Conservation (phyloP, 2,888 invertebrate species). For the Caenorhabditis zanzibari region DNA sequence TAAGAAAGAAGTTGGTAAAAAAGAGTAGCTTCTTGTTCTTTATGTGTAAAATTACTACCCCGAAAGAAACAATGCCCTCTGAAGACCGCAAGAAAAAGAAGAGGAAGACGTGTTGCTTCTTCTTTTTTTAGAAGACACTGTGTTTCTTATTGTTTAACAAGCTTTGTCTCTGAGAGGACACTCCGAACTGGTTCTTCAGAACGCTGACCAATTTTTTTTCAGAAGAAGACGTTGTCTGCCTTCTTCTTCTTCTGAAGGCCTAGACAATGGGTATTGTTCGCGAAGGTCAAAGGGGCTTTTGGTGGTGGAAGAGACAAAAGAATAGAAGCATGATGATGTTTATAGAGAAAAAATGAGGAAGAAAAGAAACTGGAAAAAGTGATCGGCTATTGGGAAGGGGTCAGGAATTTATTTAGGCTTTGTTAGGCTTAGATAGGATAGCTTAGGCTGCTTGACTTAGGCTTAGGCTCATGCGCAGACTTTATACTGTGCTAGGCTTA, state of each 20-base stretch:
- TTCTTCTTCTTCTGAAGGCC: slow-evolving; percentile 3
- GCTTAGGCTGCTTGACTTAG: too few species aligned
- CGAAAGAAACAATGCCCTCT: slow-evolving; percentile 30
- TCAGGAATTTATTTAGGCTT: too few species aligned
- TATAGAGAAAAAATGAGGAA: not conserved
- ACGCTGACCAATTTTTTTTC: slow-evolving; percentile 19
- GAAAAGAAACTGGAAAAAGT: not conserved
- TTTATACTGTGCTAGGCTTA: too few species aligned
- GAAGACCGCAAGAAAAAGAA: not conserved
- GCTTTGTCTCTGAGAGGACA: slow-evolving; percentile 18
- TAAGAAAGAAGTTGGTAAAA: slow-evolving; percentile 41
- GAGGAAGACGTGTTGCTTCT: not conserved
- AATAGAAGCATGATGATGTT: not conserved
- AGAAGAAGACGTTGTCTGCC: not conserved
- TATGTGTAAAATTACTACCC: slow-evolving; percentile 51
- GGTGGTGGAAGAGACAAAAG: not conserved
- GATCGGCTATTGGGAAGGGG: too few species aligned
- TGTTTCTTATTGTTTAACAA: slow-evolving; percentile 64
- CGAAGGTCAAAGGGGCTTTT: slow-evolving; percentile 14
- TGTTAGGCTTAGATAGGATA: too few species aligned
- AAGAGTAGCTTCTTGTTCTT: slow-evolving; percentile 38
- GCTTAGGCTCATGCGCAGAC: too few species aligned
- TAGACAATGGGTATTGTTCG: slow-evolving; percentile 9
- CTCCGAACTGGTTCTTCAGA: slow-evolving; percentile 12
- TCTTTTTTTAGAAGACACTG: slow-evolving; percentile 7